Percentiles rank a stretch among this genome's conserved stretches.
phyloP scores from a whole-genome alignment of 92 coral and sea anemone genomes.

The Heliopora coerulea region DNA sequence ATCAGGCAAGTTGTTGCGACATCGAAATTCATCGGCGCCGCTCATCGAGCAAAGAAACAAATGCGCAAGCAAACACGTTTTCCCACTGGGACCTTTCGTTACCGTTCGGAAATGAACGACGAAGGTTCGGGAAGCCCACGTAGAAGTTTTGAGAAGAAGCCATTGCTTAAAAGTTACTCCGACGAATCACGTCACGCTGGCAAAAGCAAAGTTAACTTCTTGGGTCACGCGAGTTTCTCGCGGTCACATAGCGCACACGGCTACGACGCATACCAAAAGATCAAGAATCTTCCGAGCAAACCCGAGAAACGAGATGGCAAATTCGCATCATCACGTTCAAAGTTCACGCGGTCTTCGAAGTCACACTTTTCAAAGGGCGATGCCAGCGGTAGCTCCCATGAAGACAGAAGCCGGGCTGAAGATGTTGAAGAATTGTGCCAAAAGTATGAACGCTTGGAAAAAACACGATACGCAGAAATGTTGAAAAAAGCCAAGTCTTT shows the following conservation, averaged over 20 bases:
- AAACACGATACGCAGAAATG: slow-evolving; percentile 35
- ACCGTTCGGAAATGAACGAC: slow-evolving; percentile 8
- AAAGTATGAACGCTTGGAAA: slow-evolving; percentile 22
- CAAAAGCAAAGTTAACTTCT: slow-evolving; percentile 24
- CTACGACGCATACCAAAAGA: no score
- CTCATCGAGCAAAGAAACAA: slow-evolving; percentile 24
- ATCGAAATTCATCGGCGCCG: slow-evolving; percentile 33
- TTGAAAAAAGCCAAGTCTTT: slow-evolving; percentile 30
- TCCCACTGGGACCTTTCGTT: slow-evolving; percentile 33
- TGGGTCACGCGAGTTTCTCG: slow-evolving; percentile 9
- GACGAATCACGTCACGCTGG: background rate
- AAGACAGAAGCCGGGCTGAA: background rate
- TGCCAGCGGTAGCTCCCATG: background rate
- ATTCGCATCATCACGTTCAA: background rate
- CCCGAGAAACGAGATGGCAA: slow-evolving; percentile 3
- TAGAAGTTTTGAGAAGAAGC: slow-evolving; percentile 25
- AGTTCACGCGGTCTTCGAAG: slow-evolving; percentile 27
- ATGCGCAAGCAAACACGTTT: slow-evolving; percentile 32
- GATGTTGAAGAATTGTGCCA: slow-evolving; percentile 38
- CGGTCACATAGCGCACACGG: slow-evolving; percentile 3
- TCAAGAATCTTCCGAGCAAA: background rate
- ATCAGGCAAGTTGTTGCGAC: slow-evolving; percentile 23
- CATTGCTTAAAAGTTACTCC: background rate
- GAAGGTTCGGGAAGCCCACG: background rate
- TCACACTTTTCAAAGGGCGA: background rate